Percentiles rank a stretch among this genome's conserved stretches.
Conservation (phyloP, 2,113 vertebrate species). For the Danionella cerebrum region DNA sequence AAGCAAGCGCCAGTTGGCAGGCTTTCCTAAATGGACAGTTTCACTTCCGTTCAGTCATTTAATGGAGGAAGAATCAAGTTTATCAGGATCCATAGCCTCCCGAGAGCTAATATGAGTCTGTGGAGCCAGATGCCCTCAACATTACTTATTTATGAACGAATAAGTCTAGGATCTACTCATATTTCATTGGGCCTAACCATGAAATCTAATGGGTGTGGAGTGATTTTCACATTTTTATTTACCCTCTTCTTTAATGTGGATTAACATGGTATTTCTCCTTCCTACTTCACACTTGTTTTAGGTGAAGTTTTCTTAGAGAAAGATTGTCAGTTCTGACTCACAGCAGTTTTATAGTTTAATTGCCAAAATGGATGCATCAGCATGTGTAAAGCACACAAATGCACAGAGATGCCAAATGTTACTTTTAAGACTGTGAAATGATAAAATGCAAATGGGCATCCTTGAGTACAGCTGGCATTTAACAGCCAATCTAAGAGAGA, state of each 20-base stretch:
- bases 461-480: neutral
- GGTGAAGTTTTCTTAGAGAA: slow-evolving; percentile 26
- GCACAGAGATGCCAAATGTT: too few species aligned
- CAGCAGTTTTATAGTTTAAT: neutral
- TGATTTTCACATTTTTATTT: slow-evolving; percentile 47
- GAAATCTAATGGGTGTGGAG: slow-evolving; percentile 48
- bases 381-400: neutral
- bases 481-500: slow-evolving; percentile 3
- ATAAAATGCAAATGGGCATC: slow-evolving; percentile 19
- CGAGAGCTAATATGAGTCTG: slow-evolving; percentile 47
- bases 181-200: slow-evolving; percentile 44
- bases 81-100: slow-evolving; percentile 56
- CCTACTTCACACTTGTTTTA: too few species aligned
- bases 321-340: neutral
- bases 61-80: slow-evolving; percentile 44
- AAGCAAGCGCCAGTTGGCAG: too few species aligned
- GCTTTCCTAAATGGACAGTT: slow-evolving; percentile 17
- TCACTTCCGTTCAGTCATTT: slow-evolving; percentile 36
- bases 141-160: slow-evolving; percentile 65
- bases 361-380: neutral
- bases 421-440: neutral
- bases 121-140: slow-evolving; percentile 54
- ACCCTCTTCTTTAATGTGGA: slow-evolving; percentile 45
- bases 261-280: slow-evolving; percentile 31
- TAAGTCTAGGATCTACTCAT: slow-evolving; percentile 53